Evolutionary conservation across 2,113 vertebrate species (phyloP).

Genomic region (Cyanistes caeruleus): DNA sequence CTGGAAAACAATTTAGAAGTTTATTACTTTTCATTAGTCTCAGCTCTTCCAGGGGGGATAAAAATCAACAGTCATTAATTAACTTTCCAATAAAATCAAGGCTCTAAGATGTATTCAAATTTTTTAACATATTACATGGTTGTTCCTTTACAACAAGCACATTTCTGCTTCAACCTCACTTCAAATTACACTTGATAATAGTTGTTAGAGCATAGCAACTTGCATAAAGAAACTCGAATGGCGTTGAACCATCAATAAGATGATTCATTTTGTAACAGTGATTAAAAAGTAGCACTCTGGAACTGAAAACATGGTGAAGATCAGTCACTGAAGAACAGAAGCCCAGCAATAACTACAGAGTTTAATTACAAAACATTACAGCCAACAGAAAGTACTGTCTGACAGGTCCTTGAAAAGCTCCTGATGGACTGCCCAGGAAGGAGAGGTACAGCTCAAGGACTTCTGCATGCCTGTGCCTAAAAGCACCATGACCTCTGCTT

Average conservation of each 20-base stretch:
- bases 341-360: not conserved
- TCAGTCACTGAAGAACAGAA: not conserved
- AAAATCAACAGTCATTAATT: conserved; percentile 57
- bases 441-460: not conserved
- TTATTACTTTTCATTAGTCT: conserved; percentile 38
- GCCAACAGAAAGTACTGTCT: not conserved
- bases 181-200: not conserved
- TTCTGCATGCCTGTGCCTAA: not conserved
- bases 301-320: not conserved
- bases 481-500: not conserved
- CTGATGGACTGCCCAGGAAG: not conserved
- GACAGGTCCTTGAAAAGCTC: not conserved
- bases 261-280: accelerated
- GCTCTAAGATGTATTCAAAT: not conserved
- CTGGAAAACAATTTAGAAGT: conserved; percentile 74
- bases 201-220: not conserved
- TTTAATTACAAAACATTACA: not conserved
- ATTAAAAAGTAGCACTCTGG: not conserved
- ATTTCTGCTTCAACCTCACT: not conserved
- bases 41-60: not conserved
- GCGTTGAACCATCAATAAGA: not conserved
- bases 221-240: not conserved
- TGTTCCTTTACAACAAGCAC: not conserved
- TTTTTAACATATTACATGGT: not conserved
- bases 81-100: conserved; percentile 47